A percentile compares a stretch with the other conserved stretches of the same genome.
These are phyloP conservation scores for Allophyes oxyacanthae DNA, from an alignment of 2,888 invertebrate species.

Conservation along the genomic window DNA sequence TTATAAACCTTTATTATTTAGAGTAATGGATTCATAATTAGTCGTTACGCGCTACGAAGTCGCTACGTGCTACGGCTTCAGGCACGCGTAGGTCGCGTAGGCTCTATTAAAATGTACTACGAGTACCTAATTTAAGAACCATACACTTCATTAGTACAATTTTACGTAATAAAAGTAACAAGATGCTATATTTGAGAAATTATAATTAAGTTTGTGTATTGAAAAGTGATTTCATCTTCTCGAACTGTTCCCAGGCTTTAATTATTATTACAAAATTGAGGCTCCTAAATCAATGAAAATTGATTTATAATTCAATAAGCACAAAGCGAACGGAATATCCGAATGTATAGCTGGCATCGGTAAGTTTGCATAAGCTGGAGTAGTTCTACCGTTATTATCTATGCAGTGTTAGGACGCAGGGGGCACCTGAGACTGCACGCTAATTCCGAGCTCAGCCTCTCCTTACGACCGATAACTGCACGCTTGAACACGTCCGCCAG, in stretches of 20 bases:
- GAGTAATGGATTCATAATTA: slow-evolving; percentile 14
- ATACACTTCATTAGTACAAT: slow-evolving; percentile 1
- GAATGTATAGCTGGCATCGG: slow-evolving; percentile 24
- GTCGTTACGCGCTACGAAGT: slow-evolving; percentile 55
- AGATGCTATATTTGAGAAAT: slow-evolving; percentile 9
- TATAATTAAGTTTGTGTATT: slow-evolving; percentile 21
- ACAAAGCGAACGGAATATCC: slow-evolving; percentile 21
- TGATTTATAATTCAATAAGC: slow-evolving; percentile 40
- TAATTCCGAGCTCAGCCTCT: slow-evolving; percentile 67
- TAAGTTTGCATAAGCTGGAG: slow-evolving; percentile 46
- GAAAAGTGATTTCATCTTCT: slow-evolving; percentile 16
- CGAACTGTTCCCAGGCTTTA: too few relatives aligned
- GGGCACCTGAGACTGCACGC: slow-evolving; percentile 70
- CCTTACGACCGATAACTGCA: slow-evolving; percentile 70
- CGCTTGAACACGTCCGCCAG: slow-evolving; percentile 71
- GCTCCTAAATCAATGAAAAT: slow-evolving; percentile 7
- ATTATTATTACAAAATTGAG: too few relatives aligned
- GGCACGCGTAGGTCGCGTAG: slow-evolving; percentile 49
- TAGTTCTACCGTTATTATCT: slow-evolving; percentile 47
- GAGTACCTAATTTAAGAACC: not conserved
- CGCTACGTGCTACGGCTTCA: slow-evolving; percentile 61
- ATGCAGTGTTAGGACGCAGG: slow-evolving; percentile 53
- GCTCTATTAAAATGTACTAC: slow-evolving; percentile 33
- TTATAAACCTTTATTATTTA: slow-evolving; percentile 5
- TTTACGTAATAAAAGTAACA: slow-evolving; percentile 13